Conservation (phyloP, 1,140 invertebrate genomes). For the Nephila pilipes region DNA sequence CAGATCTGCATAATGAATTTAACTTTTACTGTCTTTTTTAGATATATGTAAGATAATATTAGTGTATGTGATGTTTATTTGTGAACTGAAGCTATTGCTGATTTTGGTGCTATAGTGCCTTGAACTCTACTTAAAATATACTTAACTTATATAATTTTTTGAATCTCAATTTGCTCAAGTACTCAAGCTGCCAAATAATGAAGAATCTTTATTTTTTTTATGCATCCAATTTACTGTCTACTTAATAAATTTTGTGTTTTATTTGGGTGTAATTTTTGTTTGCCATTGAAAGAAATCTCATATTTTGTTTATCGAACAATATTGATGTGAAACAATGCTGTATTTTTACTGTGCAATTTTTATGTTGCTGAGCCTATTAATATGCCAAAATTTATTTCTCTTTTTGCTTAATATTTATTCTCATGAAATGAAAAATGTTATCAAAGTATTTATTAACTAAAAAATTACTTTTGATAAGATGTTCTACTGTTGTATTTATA, state of each 20-base stretch:
- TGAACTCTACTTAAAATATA: not conserved
- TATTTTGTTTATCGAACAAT: not conserved
- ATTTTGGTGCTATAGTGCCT: conserved; percentile 21
- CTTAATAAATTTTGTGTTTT: not conserved
- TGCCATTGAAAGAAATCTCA: not conserved
- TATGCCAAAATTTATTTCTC: not conserved
- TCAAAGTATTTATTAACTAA: not conserved
- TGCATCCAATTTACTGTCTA: not conserved
- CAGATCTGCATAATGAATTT: not conserved
- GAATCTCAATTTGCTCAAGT: conserved; percentile 16
- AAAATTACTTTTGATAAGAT: not conserved
- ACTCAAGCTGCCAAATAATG: not conserved
- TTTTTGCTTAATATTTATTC: conserved; percentile 8
- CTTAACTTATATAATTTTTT: not conserved
- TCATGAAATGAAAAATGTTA: not conserved
- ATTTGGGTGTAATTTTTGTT: not conserved
- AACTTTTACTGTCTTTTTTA: not conserved
- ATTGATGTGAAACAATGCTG: not conserved
- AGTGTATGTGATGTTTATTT: not conserved
- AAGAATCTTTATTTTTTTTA: not conserved
- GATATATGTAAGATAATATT: not conserved
- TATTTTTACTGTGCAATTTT: too few relatives aligned
- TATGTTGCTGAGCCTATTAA: not conserved
- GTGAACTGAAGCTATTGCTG: not conserved
- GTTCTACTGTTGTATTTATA: not conserved